Conservation (phyloP, 2,113 vertebrate species). For the Drymodes brunneopygia region DNA sequence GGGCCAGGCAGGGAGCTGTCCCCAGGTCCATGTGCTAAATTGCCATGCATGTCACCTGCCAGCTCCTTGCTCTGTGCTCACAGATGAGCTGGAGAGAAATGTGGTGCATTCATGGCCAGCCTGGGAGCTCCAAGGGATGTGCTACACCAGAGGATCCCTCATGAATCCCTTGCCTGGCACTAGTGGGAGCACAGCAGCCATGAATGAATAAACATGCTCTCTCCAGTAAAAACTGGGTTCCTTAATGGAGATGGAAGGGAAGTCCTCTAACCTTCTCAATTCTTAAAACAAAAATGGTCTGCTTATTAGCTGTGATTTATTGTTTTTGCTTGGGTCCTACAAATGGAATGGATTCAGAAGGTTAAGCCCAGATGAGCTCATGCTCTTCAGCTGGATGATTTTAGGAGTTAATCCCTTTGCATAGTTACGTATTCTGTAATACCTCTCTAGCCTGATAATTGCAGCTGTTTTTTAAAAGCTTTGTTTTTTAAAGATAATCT, state of each 20-base stretch:
- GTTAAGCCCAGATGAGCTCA: constrained; percentile 58
- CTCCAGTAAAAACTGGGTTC: not conserved
- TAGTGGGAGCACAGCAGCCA: not conserved
- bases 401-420: constrained; percentile 59
- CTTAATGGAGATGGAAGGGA: not conserved
- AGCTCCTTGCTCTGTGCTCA: not conserved
- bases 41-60: not conserved
- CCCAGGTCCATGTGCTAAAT: not conserved
- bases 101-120: rapidly evolving
- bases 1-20: not conserved
- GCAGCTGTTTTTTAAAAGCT: constrained; percentile 50
- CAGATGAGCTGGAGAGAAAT: not conserved
- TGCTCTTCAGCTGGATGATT: constrained; percentile 52
- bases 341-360: constrained; percentile 35
- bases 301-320: not conserved
- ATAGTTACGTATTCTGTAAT: constrained; percentile 15
- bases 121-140: not conserved
- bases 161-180: not conserved
- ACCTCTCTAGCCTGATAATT: constrained; percentile 34
- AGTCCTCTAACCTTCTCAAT: not conserved
- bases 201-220: not conserved
- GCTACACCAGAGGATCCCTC: not conserved
- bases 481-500: constrained; percentile 44
- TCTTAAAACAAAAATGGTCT: not conserved
- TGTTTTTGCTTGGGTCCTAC: not conserved